Conservation (phyloP, 2,888 invertebrate species). For the Alcis repandata region DNA sequence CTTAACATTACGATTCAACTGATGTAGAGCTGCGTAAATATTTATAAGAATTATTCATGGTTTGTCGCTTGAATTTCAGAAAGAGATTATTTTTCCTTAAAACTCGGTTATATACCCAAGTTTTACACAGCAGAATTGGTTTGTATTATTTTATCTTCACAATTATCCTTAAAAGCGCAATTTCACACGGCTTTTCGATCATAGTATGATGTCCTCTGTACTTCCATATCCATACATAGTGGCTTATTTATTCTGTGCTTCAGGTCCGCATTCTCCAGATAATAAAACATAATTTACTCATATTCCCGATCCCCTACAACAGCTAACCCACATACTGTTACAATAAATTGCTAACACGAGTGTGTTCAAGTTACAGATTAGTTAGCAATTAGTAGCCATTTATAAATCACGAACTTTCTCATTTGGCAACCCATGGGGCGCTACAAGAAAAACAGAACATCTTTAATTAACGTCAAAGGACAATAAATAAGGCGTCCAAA, state of each 20-base stretch:
- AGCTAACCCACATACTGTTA: conserved; percentile 6
- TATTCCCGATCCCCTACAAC: neutral
- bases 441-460: conserved; percentile 45
- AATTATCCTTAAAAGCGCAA: too few relatives aligned
- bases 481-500: conserved; percentile 52
- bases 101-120: too few relatives aligned
- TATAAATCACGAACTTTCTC: conserved; percentile 43
- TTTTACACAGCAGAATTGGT: too few relatives aligned
- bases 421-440: conserved; percentile 37
- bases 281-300: conserved; percentile 8
- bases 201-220: too few relatives aligned
- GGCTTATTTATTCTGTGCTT: neutral
- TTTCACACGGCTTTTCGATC: too few relatives aligned
- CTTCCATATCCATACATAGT: neutral
- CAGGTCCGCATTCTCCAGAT: neutral
- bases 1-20: too few relatives aligned
- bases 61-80: too few relatives aligned
- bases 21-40: too few relatives aligned
- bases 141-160: too few relatives aligned
- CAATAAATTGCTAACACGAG: conserved; percentile 38
- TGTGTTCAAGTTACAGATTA: conserved; percentile 39
- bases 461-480: conserved; percentile 49
- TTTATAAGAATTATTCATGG: too few relatives aligned
- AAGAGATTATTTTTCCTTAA: too few relatives aligned
- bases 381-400: conserved; percentile 42